Percentiles rank a stretch among this genome's conserved stretches.
phyloP scores from a whole-genome alignment of 2,797 vertebrate genomes.

The Pseudotriccus pelzelni region DNA sequence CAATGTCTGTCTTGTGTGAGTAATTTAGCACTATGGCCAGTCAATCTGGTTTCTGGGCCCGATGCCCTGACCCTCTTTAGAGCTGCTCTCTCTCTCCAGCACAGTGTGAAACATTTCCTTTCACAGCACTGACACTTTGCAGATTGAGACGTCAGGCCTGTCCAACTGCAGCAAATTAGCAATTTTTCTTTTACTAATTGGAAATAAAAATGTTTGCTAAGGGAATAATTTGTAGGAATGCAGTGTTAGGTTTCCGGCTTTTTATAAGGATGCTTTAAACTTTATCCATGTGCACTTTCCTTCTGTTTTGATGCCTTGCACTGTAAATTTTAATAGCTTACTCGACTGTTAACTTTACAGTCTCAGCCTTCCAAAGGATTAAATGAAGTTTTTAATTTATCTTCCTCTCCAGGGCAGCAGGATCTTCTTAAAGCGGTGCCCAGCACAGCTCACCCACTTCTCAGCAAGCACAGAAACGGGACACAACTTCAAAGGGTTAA shows the following conservation, averaged over 20 bases:
- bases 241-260: slow-evolving; percentile 72
- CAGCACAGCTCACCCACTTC: not conserved
- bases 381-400: slow-evolving; percentile 46
- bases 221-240: slow-evolving; percentile 75
- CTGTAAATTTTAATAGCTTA: slow-evolving; percentile 40
- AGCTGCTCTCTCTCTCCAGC: slow-evolving; percentile 77
- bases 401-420: not conserved
- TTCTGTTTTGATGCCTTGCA: slow-evolving; percentile 54
- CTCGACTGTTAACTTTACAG: slow-evolving; percentile 61
- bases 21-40: slow-evolving; percentile 81
- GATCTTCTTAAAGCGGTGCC: not conserved
- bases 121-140: slow-evolving; percentile 89
- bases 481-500: not conserved
- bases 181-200: slow-evolving; percentile 94
- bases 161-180: slow-evolving; percentile 91
- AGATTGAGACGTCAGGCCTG: slow-evolving; percentile 96
- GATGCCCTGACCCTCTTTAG: slow-evolving; percentile 85
- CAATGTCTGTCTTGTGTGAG: slow-evolving; percentile 86
- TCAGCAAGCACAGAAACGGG: not conserved
- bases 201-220: slow-evolving; percentile 92
- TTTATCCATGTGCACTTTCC: slow-evolving; percentile 17
- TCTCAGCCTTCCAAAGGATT: slow-evolving; percentile 36
- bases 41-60: slow-evolving; percentile 86
- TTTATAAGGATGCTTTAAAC: slow-evolving; percentile 57
- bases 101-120: slow-evolving; percentile 86